phyloP scores from a whole-genome alignment of 2,888 invertebrate species.

The Cremastinae sp. region DNA sequence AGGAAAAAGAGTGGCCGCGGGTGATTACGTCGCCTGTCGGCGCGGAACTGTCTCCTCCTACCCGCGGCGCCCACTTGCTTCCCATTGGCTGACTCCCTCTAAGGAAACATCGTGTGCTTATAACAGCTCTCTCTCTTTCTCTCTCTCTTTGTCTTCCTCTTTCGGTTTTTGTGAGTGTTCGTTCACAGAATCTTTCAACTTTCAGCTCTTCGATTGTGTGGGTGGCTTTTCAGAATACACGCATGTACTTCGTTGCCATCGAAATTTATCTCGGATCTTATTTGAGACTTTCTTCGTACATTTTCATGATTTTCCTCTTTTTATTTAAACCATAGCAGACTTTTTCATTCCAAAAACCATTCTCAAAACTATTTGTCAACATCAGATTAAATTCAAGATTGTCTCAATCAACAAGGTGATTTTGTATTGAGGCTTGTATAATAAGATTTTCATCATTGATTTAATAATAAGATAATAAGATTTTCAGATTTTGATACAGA shows the following conservation, averaged over 20 bases:
- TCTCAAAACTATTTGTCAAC: too few relatives aligned
- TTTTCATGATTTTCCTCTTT: too few relatives aligned
- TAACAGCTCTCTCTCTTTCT: constrained; percentile 53
- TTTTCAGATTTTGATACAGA: too few relatives aligned
- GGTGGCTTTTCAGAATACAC: constrained; percentile 32
- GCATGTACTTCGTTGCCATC: too few relatives aligned
- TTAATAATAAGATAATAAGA: too few relatives aligned
- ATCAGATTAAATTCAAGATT: too few relatives aligned
- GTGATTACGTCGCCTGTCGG: constrained; percentile 79
- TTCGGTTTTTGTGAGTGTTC: constrained; percentile 45
- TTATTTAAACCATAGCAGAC: too few relatives aligned
- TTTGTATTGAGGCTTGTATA: too few relatives aligned
- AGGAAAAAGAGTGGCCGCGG: constrained; percentile 69
- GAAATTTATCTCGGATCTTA: not conserved
- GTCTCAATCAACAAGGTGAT: too few relatives aligned
- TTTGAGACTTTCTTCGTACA: not conserved
- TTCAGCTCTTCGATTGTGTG: constrained; percentile 45
- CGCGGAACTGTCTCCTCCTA: constrained; percentile 79
- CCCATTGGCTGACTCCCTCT: constrained; percentile 73
- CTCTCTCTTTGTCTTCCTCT: constrained; percentile 42
- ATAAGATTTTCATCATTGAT: too few relatives aligned
- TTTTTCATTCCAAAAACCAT: too few relatives aligned
- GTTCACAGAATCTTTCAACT: constrained; percentile 35
- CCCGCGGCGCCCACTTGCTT: constrained; percentile 76
- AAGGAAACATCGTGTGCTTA: constrained; percentile 65